Base-by-base conservation (phyloP, 2,113 vertebrate genomes). In the Lophotis ruficrista region DNA sequence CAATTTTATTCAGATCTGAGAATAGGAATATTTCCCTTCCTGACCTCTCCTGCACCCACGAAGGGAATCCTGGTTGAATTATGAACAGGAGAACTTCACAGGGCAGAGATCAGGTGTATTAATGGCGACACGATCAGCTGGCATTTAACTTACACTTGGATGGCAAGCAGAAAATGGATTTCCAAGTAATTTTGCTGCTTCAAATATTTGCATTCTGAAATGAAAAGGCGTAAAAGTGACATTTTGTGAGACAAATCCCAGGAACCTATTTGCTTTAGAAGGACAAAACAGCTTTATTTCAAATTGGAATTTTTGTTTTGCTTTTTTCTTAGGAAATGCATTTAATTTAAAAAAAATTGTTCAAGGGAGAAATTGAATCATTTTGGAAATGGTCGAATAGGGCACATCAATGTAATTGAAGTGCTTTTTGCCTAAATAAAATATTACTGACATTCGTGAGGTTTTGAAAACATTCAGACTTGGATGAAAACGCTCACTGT, bases 401-500 rank as follows among this genome's bases (percentile, higher is more conserved):
- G 33, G 7, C 27, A 37, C 11, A 16, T 54, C 9, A 17, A 27
- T 37, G 9, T 64, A 58, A 22, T 7, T 47, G 48, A 48, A 79
- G 45, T 27, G 21, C 33, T 72, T 88, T 85, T 83, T 64, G 27
- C 14, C 45, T 72, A 17, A 91, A 71, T 58, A 75, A 93, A 89
- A 56, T 27, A 77, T 81, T 81, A 43, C 27, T 83, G 87, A 37
- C 50, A 22, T 15, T 60, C 43, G 10, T 27, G 48, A 25, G 45
- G 24, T 33, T 84, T 85, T 62, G 60, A 27, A 76, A 77, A 51
- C 0, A 1, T 73, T 89, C 35, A n/a, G 57, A 23, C 23, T 62
- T 10, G n/a, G 83, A n/a, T 69, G 38, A 17, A 85, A 79, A 69
- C 0, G 0, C 11, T 69, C 50, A 5, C 2, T 50, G 28, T 22